Base-by-base conservation (phyloP, 2,797 vertebrate genomes). In the Lacerta agilis region DNA sequence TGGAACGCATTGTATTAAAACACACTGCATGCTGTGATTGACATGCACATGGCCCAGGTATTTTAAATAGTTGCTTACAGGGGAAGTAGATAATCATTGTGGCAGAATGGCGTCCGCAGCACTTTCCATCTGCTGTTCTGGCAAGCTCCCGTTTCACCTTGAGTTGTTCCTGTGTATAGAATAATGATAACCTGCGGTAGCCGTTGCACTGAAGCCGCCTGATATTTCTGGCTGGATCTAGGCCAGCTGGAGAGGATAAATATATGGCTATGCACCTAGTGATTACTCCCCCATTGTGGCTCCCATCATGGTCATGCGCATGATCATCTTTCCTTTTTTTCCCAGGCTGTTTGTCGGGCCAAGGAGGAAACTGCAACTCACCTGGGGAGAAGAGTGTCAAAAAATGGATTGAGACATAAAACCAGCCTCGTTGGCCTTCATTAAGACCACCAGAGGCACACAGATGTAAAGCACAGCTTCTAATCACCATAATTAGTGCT, bases 331-430 rank as follows among this genome's bases (percentile, higher is more conserved):
- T 95, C 92, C 49, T 88, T 87, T 80, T 55, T 64, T 33, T 73
- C 72, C 20, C n/a, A 86, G 78, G 87, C 67, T 85, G 38, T 88
- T 93, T 94, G 79, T 91, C 85, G 85, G 79, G 71, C 77, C 79
- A 91, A 89, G n/a, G 88, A 82, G 86, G 86, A 91, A 95, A 94
- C 93, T 78, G 79, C 76, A 88, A 75, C 75, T 94, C 89, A 94
- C 45, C 67, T 33, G 79, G 81, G 45, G 8, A 93, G 91, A 93
- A 82, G 2, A 88, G 67, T 6, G 25, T 38, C 90, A 92, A 80
- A 91, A 55, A 79, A 88, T 79, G 78, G 90, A 94, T 91, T 93
- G 92, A 95, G 86, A 92, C 85, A 88, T 94, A 78, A 89, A 93
- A 79, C 79, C 89, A 92, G 84, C 79, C 91, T 88, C 94, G 90